A percentile compares a stretch with the other conserved stretches of the same genome.
Conservation (phyloP, 2,113 vertebrate genomes). For the Mormoops blainvillei region DNA sequence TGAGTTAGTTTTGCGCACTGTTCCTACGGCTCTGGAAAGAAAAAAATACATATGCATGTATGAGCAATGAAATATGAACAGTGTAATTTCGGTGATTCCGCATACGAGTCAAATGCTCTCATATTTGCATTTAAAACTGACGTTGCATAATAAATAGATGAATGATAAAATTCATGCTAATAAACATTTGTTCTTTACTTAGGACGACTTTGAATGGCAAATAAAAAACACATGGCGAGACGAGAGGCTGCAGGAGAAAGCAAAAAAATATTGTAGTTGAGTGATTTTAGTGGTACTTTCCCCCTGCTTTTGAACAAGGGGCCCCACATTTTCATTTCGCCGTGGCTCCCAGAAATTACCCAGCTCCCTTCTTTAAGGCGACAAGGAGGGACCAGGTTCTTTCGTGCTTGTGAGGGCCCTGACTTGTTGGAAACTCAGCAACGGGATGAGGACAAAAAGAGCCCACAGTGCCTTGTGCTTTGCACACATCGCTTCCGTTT, state of each 20-base stretch:
- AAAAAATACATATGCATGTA: accelerated
- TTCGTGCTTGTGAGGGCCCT: accelerated
- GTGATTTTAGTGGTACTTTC: accelerated
- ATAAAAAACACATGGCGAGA: accelerated
- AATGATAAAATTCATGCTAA: background rate
- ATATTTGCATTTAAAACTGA: background rate
- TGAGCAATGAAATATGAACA: accelerated
- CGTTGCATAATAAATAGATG: background rate
- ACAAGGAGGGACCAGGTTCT: background rate
- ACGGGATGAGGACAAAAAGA: accelerated
- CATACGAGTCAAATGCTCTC: accelerated
- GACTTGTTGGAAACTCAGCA: background rate
- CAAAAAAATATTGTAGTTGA: accelerated
- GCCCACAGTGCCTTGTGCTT: accelerated
- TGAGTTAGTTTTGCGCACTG: accelerated
- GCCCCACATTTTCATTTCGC: accelerated
- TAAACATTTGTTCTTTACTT: background rate
- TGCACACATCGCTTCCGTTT: accelerated
- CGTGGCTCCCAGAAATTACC: accelerated
- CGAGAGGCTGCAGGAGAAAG: no score
- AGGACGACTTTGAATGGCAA: background rate
- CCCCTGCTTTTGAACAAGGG: background rate
- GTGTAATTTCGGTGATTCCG: background rate
- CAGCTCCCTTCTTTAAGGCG: background rate
- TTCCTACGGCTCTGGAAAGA: no score